phyloP scores from a whole-genome alignment of 2,888 invertebrate genomes.

The Sericinus montela region DNA sequence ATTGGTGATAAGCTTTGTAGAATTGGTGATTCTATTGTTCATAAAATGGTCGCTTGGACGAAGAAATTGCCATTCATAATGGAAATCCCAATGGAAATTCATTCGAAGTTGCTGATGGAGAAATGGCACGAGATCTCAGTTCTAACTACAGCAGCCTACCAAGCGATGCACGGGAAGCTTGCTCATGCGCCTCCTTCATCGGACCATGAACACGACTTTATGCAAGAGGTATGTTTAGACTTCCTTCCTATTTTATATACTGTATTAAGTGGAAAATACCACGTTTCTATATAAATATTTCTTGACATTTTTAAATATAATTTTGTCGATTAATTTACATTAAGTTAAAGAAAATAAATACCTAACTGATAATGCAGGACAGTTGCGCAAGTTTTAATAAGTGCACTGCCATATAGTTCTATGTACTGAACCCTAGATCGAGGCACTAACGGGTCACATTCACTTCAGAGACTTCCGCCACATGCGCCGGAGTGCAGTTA shows the following conservation, averaged over 20 bases:
- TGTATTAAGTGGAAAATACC: no score
- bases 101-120: conserved; percentile 96
- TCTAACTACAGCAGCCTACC: conserved; percentile 95
- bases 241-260: background rate
- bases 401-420: conserved; percentile 18
- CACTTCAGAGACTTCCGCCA: conserved; percentile 71
- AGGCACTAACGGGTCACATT: conserved; percentile 52
- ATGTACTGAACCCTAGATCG: conserved; percentile 14
- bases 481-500: conserved; percentile 64
- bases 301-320: no score
- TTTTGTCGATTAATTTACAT: no score
- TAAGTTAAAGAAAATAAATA: no score
- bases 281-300: no score
- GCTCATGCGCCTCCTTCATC: conserved; percentile 66
- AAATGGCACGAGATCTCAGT: conserved; percentile 99
- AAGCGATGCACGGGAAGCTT: conserved; percentile 89
- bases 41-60: conserved; percentile 99
- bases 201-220: conserved; percentile 87
- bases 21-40: conserved; percentile 98
- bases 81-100: conserved; percentile 97
- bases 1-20: conserved; percentile 95
- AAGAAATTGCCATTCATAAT: conserved; percentile 98
- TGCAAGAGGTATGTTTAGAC: conserved; percentile 85
- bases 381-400: background rate
- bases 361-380: no score